Conservation (phyloP, 2,888 invertebrate genomes). For the Euproctis similis region DNA sequence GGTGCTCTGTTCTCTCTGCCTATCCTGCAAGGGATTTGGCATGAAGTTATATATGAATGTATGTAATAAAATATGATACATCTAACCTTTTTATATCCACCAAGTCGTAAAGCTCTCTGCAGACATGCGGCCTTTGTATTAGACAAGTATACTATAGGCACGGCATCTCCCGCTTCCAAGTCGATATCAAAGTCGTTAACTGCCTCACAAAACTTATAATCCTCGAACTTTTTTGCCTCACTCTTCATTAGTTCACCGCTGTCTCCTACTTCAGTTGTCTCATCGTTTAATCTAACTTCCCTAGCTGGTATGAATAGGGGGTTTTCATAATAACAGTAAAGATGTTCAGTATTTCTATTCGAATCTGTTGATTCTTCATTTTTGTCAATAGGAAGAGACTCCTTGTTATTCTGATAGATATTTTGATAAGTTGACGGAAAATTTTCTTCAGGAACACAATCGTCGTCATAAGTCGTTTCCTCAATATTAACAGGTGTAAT, state of each 20-base stretch:
- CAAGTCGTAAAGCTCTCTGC: conserved; percentile 73
- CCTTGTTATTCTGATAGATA: no score
- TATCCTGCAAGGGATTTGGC: no score
- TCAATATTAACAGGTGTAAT: conserved; percentile 34
- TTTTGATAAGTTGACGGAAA: no score
- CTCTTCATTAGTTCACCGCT: conserved; percentile 57
- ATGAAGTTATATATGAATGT: no score
- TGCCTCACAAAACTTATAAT: conserved; percentile 65
- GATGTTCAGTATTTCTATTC: conserved; percentile 34
- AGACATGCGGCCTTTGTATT: conserved; percentile 69
- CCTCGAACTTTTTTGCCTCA: conserved; percentile 53
- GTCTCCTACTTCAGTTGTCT: conserved; percentile 47
- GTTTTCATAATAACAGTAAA: conserved; percentile 52
- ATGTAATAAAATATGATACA: no score
- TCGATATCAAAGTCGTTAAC: conserved; percentile 68
- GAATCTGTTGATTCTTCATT: conserved; percentile 23
- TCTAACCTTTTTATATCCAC: conserved; percentile 76
- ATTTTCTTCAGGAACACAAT: no score
- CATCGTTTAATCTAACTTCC: conserved; percentile 54
- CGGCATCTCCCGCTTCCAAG: conserved; percentile 55
- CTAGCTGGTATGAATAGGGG: conserved; percentile 52
- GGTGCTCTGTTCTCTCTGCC: no score
- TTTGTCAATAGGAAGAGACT: conserved; percentile 30
- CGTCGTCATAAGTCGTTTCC: conserved; percentile 35
- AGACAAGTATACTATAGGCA: conserved; percentile 68